These are phyloP conservation scores for Archips xylosteana DNA, from an alignment of 2,888 invertebrate genomes.

Conservation along the genomic window DNA sequence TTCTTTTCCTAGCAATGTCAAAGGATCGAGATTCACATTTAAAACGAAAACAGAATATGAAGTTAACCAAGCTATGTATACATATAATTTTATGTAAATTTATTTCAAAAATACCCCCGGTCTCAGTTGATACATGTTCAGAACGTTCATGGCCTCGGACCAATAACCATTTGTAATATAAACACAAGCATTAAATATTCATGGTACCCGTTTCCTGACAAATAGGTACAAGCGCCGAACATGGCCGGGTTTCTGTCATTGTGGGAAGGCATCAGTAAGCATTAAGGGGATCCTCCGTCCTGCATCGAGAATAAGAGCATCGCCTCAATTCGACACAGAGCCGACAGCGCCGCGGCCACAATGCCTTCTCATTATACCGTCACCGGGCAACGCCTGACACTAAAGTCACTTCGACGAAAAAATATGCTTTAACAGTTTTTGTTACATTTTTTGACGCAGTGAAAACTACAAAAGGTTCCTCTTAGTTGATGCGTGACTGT, in stretches of 20 bases:
- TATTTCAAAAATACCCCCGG: constrained; percentile 22
- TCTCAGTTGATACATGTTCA: constrained; percentile 11
- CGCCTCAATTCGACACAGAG: constrained; percentile 80
- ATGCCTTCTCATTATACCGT: constrained; percentile 84
- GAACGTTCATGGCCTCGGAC: neutral
- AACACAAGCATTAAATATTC: constrained; percentile 41
- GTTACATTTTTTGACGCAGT: constrained; percentile 80
- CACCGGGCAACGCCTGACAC: constrained; percentile 74
- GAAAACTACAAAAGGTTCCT: constrained; percentile 82
- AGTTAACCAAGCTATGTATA: neutral
- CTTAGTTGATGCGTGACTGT: constrained; percentile 83
- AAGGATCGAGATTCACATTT: neutral
- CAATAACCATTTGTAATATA: constrained; percentile 36
- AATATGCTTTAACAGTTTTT: constrained; percentile 72
- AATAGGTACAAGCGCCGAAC: constrained; percentile 35
- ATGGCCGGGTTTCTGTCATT: constrained; percentile 32
- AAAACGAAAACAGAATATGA: constrained; percentile 6
- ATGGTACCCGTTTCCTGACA: constrained; percentile 38
- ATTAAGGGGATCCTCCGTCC: constrained; percentile 52
- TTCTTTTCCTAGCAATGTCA: neutral
- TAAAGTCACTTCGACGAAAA: constrained; percentile 80
- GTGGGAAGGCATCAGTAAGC: constrained; percentile 31
- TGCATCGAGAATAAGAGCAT: constrained; percentile 72
- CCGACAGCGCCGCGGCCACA: constrained; percentile 76
- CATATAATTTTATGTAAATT: constrained; percentile 25